A percentile compares a stretch with the other conserved stretches of the same genome.
phyloP scores from a whole-genome alignment of 2,113 vertebrate species.

The Catagonus wagneri region DNA sequence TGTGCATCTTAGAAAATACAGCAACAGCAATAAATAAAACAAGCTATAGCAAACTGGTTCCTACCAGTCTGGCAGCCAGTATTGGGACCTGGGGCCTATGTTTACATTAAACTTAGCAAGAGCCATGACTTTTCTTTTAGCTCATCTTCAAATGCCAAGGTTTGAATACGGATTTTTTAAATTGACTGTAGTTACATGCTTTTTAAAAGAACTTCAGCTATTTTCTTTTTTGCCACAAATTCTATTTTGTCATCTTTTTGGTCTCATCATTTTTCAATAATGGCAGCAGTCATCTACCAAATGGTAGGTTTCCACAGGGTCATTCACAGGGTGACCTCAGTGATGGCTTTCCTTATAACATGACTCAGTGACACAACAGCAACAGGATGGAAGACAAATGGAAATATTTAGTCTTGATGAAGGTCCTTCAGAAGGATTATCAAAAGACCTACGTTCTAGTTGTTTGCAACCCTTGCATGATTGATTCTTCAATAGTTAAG shows the following conservation, averaged over 20 bases:
- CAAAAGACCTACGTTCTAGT: not conserved
- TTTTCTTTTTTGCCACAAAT: not conserved
- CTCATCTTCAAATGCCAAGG: not conserved
- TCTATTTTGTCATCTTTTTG: constrained; percentile 22
- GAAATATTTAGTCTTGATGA: not conserved
- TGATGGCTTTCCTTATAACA: not conserved
- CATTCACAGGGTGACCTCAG: not conserved
- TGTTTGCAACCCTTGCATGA: not conserved
- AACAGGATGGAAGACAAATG: not conserved
- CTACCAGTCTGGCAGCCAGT: not conserved
- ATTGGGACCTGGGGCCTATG: not conserved
- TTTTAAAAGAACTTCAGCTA: not conserved
- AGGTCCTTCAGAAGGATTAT: not conserved
- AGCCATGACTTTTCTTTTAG: not conserved
- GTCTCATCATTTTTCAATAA: constrained; percentile 20
- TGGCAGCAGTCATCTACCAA: not conserved
- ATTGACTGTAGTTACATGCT: not conserved
- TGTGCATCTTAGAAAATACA: not conserved
- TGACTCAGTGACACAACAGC: not conserved
- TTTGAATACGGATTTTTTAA: not conserved
- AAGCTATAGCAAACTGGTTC: not conserved
- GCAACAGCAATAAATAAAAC: not conserved
- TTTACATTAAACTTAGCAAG: not conserved
- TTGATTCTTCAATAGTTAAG: too few relatives aligned
- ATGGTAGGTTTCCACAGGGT: not conserved